Conservation (phyloP, 2,888 invertebrate species). For the Macaria notata region DNA sequence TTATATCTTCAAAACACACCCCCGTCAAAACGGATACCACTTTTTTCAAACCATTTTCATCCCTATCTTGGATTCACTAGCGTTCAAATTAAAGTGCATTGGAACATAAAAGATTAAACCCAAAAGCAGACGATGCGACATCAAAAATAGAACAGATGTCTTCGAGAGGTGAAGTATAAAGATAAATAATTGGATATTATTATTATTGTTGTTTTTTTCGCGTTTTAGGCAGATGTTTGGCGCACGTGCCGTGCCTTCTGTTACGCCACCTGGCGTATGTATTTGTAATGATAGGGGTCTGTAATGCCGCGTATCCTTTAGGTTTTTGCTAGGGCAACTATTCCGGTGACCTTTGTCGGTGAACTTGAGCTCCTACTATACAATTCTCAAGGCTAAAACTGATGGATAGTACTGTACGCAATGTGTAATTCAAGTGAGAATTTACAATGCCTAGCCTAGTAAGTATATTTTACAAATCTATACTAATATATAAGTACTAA, state of each 20-base stretch:
- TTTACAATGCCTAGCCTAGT: no score
- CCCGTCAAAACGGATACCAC: neutral
- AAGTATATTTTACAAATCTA: no score
- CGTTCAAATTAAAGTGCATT: constrained; percentile 14
- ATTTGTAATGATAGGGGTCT: constrained; percentile 56
- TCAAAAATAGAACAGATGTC: constrained; percentile 64
- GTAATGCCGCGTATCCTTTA: constrained; percentile 44
- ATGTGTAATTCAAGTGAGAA: no score
- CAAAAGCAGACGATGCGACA: constrained; percentile 47
- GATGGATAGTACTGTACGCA: no score
- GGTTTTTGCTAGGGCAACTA: constrained; percentile 18
- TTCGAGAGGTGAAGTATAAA: constrained; percentile 57
- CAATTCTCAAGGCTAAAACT: no score
- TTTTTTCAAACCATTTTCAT: neutral
- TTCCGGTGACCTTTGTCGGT: constrained; percentile 10
- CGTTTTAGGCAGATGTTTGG: constrained; percentile 68
- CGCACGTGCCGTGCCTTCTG: constrained; percentile 69
- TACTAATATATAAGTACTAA: no score
- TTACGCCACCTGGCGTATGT: constrained; percentile 63
- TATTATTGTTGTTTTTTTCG: constrained; percentile 53
- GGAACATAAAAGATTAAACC: constrained; percentile 21
- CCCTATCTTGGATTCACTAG: neutral
- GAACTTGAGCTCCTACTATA: no score
- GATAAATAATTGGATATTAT: constrained; percentile 53
- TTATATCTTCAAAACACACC: constrained; percentile 24